Base-by-base conservation (phyloP, 2,888 invertebrate species). In the Caradrina kadenii region DNA sequence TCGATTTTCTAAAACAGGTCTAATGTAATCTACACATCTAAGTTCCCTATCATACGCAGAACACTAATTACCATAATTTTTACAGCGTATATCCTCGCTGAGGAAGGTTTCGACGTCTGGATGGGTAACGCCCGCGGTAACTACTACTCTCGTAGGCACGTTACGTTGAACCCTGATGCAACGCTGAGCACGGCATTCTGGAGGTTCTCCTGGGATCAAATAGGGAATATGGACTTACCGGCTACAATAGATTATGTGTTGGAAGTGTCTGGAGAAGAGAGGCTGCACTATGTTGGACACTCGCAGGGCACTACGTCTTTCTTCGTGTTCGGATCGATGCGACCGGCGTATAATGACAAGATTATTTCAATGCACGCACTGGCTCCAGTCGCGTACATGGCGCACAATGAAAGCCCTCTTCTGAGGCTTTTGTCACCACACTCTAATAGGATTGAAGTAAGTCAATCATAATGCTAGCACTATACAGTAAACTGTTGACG, bases 191-290 rank as follows among this genome's bases (percentile, higher is more conserved):
- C 89, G 7, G 88, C 92, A 17, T 97, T 96, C 87, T 97, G 97
- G 97, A 88, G 96, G 58, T 97, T 97, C 87, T 98, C 98, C 68
- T 99, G 97, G 97, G 98, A 99, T 88, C 97, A 98, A 88, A 98
- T 99, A 88, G 98, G 97, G 0, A 91, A 96, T 65, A 96, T 95
- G 76, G 99, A 99, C 91, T 87, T 99, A 49, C 98, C 99, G 0
- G 96, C 98, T 0, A 97, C 97, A 94, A 97, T 99, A 58, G 97
- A 99, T 88, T 97, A 97, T 86, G 95, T 97, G 15, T 91, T 97
- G 0, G 84, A 88, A 0, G 63, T 82, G 4, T 97, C 98, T 0
- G 96, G 96, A 0, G 94, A 96, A 31, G 79, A 96, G 0, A 93
- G 96, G 63, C 86, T 99, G 0, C 97, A 97, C 84, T 98, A 98